Evolutionary conservation across 2,888 invertebrate genomes (phyloP).

Genomic region (Cotesia congregata): DNA sequence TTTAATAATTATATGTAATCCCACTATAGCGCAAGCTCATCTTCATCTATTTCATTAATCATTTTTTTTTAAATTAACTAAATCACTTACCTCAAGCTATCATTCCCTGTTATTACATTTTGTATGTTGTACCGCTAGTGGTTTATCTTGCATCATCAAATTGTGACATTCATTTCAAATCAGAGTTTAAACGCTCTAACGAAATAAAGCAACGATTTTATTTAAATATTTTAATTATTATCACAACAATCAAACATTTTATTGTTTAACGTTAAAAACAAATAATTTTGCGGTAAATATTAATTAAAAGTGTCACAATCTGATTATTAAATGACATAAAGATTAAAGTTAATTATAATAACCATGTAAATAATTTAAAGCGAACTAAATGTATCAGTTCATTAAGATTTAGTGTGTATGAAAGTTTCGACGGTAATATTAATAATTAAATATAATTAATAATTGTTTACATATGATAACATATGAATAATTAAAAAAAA

Average conservation of each 20-base stretch:
- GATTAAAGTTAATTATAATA: conserved; percentile 1
- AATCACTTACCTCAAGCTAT: neutral
- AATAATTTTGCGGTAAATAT: neutral
- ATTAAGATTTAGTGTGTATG: neutral
- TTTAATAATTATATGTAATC: neutral
- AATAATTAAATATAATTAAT: neutral
- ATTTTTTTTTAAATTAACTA: neutral
- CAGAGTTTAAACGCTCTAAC: neutral
- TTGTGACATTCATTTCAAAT: neutral
- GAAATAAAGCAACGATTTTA: conserved; percentile 9
- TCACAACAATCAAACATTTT: neutral
- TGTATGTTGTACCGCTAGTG: neutral
- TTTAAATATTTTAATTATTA: neutral
- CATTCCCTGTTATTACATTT: neutral
- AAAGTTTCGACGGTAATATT: neutral
- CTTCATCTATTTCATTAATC: neutral
- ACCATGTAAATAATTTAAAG: neutral
- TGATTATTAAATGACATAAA: conserved; percentile 5
- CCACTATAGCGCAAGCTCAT: neutral
- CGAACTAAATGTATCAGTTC: neutral
- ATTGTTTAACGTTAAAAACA: neutral
- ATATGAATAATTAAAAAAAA: conserved; percentile 8
- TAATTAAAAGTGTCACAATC: neutral
- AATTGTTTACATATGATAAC: neutral
- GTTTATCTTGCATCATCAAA: neutral